Evolutionary conservation across 2,797 vertebrate species (phyloP).

Genomic region (Silurus lanzhouensis): DNA sequence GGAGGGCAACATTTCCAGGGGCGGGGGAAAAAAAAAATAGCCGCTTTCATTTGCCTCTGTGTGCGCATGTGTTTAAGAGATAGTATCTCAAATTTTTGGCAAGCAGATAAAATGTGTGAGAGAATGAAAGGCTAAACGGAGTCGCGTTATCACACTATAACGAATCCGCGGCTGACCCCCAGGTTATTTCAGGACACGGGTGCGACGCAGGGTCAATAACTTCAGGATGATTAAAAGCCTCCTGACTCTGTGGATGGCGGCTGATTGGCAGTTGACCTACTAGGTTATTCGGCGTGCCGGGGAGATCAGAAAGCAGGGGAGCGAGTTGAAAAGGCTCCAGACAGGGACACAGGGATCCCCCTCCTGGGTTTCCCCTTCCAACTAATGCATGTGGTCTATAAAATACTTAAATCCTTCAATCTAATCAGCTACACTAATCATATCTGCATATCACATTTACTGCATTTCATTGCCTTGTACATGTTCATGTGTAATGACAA

Average conservation of each 20-base stretch:
- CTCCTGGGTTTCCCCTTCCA: constrained; percentile 12
- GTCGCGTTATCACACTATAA: neutral
- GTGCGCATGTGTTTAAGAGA: constrained; percentile 41
- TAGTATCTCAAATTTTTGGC: neutral
- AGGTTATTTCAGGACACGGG: constrained; percentile 17
- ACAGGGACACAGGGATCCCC: neutral
- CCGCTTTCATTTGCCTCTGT: constrained; percentile 6
- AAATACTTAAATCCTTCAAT: neutral
- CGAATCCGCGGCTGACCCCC: constrained; percentile 8
- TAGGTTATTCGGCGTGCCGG: constrained; percentile 67
- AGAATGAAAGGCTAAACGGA: neutral
- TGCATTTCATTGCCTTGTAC: too few species aligned
- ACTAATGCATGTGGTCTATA: neutral
- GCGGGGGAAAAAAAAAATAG: constrained; percentile 1
- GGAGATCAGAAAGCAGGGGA: constrained; percentile 33
- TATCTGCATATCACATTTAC: too few species aligned
- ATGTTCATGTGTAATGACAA: too few species aligned
- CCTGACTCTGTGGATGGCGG: constrained; percentile 42
- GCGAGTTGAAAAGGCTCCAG: constrained; percentile 39
- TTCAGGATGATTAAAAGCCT: constrained; percentile 69
- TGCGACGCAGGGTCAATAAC: constrained; percentile 55
- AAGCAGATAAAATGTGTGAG: constrained; percentile 61
- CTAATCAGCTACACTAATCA: neutral
- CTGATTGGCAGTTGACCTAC: constrained; percentile 75
- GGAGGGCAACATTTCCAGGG: neutral